A percentile compares a stretch with the other conserved stretches of the same genome.
phyloP scores from a whole-genome alignment of 2,113 vertebrate species.

The Xiphias gladius region DNA sequence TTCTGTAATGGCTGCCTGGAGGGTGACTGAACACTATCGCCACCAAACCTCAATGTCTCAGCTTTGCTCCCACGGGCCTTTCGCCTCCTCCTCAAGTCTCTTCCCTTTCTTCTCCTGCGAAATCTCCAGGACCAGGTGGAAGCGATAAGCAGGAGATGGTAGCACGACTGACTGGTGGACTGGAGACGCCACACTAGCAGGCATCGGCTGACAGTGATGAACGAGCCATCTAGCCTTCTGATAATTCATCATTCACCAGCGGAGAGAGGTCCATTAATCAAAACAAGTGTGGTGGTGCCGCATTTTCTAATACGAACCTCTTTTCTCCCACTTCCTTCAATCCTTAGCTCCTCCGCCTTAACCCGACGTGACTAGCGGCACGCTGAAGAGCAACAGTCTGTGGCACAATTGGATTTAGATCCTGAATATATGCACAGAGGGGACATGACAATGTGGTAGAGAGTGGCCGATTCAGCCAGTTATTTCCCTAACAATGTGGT shows the following conservation, averaged over 20 bases:
- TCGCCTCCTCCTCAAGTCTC: conserved; percentile 24
- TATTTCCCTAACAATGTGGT: conserved; percentile 36
- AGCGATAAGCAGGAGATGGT: conserved; percentile 65
- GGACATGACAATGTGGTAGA: neutral
- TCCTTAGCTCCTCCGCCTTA: conserved; percentile 55
- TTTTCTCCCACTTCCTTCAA: conserved; percentile 32
- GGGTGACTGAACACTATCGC: conserved; percentile 1
- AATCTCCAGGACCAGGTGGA: conserved; percentile 70
- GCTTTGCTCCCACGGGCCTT: conserved; percentile 28
- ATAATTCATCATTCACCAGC: conserved; percentile 84
- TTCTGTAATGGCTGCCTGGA: conserved; percentile 19
- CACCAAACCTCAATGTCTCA: conserved; percentile 23
- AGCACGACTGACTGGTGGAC: conserved; percentile 46
- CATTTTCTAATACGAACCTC: conserved; percentile 41
- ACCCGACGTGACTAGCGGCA: conserved; percentile 48
- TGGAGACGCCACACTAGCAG: conserved; percentile 51
- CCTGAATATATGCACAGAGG: neutral
- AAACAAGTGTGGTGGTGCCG: conserved; percentile 61
- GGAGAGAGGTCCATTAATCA: conserved; percentile 83
- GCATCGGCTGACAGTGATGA: conserved; percentile 80
- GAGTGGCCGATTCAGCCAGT: conserved; percentile 21
- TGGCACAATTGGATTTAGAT: conserved; percentile 28
- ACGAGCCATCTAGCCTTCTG: conserved; percentile 77
- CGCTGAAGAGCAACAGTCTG: conserved; percentile 22
- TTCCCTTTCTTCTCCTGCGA: neutral